Percentiles rank a stretch among this genome's conserved stretches.
Conservation (phyloP, 2,888 invertebrate genomes). For the Carpatolechia fugitivella region DNA sequence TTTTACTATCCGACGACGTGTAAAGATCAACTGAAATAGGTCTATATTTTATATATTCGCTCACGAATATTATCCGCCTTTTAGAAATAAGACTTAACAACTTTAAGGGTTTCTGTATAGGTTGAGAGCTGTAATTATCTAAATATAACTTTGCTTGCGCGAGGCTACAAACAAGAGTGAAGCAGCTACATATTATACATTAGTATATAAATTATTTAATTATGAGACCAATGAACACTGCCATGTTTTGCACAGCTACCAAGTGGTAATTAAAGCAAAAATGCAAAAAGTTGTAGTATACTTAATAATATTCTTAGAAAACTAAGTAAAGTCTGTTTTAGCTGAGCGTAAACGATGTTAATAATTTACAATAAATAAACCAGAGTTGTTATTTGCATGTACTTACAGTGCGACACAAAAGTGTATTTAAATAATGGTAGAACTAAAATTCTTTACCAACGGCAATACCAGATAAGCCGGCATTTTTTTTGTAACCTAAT, state of each 20-base stretch:
- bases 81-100: slow-evolving; percentile 60
- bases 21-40: slow-evolving; percentile 11
- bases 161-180: background rate
- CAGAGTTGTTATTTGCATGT: background rate
- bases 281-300: too few relatives aligned
- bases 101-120: slow-evolving; percentile 37
- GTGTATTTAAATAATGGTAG: too few relatives aligned
- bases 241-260: background rate
- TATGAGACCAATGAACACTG: background rate
- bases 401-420: too few relatives aligned
- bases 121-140: slow-evolving; percentile 8
- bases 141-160: slow-evolving; percentile 2
- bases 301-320: too few relatives aligned
- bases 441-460: too few relatives aligned
- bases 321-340: background rate
- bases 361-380: background rate
- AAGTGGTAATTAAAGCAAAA: too few relatives aligned
- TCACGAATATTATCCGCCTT: slow-evolving; percentile 69
- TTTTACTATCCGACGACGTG: slow-evolving; percentile 12
- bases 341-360: background rate
- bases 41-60: slow-evolving; percentile 39
- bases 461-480: too few relatives aligned
- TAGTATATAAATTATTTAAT: too few relatives aligned
- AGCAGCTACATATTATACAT: background rate
- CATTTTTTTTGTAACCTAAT: too few relatives aligned